Evolutionary conservation across 1,140 invertebrate species (phyloP).

Genomic region (Drosophila murphyi): DNA sequence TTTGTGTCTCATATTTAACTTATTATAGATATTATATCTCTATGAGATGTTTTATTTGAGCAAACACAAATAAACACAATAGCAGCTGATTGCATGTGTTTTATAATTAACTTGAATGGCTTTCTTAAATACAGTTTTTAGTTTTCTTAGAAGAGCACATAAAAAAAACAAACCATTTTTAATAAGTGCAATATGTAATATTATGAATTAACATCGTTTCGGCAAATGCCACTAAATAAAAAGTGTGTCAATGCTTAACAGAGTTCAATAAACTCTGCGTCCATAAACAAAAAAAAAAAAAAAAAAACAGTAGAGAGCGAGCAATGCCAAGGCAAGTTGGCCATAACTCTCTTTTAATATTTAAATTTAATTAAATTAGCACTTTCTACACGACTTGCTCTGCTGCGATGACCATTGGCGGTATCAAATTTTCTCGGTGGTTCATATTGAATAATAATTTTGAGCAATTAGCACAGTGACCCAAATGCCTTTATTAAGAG

Average conservation of each 20-base stretch:
- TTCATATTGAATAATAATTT: slow-evolving; percentile 81
- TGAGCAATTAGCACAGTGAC: slow-evolving; percentile 72
- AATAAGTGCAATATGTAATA: neutral
- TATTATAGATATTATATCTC: slow-evolving; percentile 17
- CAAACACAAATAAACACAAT: slow-evolving; percentile 49
- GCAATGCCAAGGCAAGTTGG: slow-evolving; percentile 21
- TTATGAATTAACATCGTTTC: slow-evolving; percentile 12
- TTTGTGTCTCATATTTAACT: slow-evolving; percentile 59
- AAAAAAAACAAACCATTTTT: neutral
- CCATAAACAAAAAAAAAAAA: neutral
- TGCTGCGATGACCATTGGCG: slow-evolving; percentile 3
- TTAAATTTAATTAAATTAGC: slow-evolving; percentile 75
- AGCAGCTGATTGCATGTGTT: slow-evolving; percentile 56
- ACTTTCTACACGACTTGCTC: slow-evolving; percentile 64
- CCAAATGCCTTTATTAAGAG: slow-evolving; percentile 68
- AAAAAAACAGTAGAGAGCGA: neutral
- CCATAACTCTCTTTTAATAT: slow-evolving; percentile 56
- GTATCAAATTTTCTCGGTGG: slow-evolving; percentile 18
- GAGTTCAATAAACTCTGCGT: slow-evolving; percentile 42
- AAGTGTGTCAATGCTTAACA: slow-evolving; percentile 38
- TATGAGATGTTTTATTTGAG: slow-evolving; percentile 28
- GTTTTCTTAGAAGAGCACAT: neutral
- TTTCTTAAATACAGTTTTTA: slow-evolving; percentile 5
- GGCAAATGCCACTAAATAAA: slow-evolving; percentile 15
- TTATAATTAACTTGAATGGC: slow-evolving; percentile 49